phyloP scores from a whole-genome alignment of 2,113 vertebrate genomes.

The Sitta europaea region DNA sequence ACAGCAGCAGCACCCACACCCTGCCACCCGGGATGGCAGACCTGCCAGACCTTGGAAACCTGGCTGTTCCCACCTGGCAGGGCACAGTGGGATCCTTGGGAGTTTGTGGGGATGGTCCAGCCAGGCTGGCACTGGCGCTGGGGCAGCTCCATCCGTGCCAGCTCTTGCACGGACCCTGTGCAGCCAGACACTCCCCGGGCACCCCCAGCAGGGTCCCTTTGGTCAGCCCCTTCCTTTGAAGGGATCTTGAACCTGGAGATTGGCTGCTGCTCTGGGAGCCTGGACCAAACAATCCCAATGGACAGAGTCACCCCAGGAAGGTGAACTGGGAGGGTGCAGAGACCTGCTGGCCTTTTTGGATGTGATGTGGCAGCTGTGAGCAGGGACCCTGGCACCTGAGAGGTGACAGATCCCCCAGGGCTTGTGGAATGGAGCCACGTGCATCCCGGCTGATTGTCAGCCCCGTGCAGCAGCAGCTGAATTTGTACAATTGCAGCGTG shows the following conservation, averaged over 20 bases:
- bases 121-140: fast-evolving
- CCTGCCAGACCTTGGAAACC: background rate
- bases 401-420: background rate
- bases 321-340: fast-evolving
- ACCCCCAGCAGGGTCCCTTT: background rate
- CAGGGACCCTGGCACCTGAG: background rate
- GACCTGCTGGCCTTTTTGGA: background rate
- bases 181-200: fast-evolving
- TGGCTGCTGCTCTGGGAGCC: background rate
- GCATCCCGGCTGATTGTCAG: fast-evolving
- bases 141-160: fast-evolving
- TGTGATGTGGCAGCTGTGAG: fast-evolving
- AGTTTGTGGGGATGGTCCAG: background rate
- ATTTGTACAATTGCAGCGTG: background rate
- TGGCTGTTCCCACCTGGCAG: background rate
- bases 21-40: fast-evolving
- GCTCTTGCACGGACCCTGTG: fast-evolving
- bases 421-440: fast-evolving
- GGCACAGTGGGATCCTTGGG: background rate
- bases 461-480: background rate
- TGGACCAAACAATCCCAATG: fast-evolving
- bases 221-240: background rate
- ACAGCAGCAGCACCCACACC: background rate
- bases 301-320: fast-evolving
- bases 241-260: background rate